Base-by-base conservation (phyloP, 2,797 vertebrate species). In the Acanthopagrus latus region DNA sequence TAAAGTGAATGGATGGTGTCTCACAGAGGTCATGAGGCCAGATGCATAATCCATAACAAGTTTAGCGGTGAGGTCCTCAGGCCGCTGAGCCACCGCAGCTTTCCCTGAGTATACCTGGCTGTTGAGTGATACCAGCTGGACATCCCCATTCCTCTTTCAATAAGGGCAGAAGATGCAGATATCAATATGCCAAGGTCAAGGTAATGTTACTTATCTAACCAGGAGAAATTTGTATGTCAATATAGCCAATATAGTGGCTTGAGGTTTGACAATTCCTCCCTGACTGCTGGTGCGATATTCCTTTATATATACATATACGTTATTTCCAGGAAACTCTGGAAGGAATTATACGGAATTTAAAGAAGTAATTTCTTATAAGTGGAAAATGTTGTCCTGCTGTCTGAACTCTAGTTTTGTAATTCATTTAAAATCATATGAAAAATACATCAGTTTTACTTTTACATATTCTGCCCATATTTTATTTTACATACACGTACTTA, bases 151-250 rank as follows among this genome's bases (percentile, higher is more conserved):
- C 54, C 70, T 87, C 81, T 88, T 83, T 87, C 74, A 90, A 88
- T 88, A 78, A 88, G 74, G 79, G 57, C 4, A 81, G 75, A 85
- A 82, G 76, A 85, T 82, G 58, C 64, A 79, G 62, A 87, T 88
- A 91, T 93, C 92, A 84, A 93, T 93, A 90, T 29, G 74, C 78
- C 90, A 93, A 93, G 91, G 92, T 93, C 91, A 90, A 83, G 82
- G 68, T 90, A 88, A 90, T 90, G 76, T 87, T 88, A 74, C 83
- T 90, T 82, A 93, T 91, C 86, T 84, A 82, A 73, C 71, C 56
- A 76, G 66, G 65, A 84, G 80, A 91, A 91, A 90, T 91, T 69
- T 92, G 79, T 78, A 85, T 87, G 85, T 91, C 89, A 90, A 81
- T 90, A 86, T 81, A 85, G 68, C 89, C 87, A 90, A 76, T n/a